Evolutionary conservation across 2,797 vertebrate species (phyloP), one percentile per base, ranked within the genome.

Genomic region (Microctenopoma steveboyesi): DNA sequence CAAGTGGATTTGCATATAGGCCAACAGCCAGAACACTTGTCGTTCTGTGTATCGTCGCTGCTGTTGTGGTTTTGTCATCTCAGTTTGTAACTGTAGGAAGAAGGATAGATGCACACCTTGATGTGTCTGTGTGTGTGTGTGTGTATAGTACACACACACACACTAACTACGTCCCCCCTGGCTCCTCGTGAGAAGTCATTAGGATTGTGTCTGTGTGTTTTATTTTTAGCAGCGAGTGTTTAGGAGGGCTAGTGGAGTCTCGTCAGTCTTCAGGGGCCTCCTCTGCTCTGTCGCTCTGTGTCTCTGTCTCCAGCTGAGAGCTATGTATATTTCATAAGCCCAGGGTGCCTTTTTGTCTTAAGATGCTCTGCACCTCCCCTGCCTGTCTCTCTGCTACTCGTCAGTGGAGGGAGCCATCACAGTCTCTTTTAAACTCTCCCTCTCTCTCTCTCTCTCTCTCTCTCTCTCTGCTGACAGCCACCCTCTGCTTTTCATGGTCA

Each of bases 281-380:
- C 87, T 86, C 82, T 88, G 70, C 85, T 89, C 81, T 80, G 76
- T 89, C 77, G 81, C 77, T 78, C 82, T 53, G 72, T 87, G 79
- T 89, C 72, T 91, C 78, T 81, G 82, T 87, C 89, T 92, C 85
- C 89, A 81, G 76, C 87, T 89, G 88, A 88, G 89, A 86, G 82
- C 78, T 79, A 91, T 93, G 91, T 93, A 91, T 93, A 93, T 93
- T 92, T 93, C 89, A 92, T 92, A 90, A 90, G 84, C 85, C 89
- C 82, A 76, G 83, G 88, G 85, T 90, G 83, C 82, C 83, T 90
- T 89, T 91, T 91, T 92, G 89, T 93, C 88, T 88, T 84, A 83
- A 82, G 87, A 92, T 82, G 81, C 54, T 57, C 77, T 68, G 64
- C 81, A 75, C 81, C 86, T 85, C 83, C 79, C 76, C 73, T 84